Evolutionary conservation across 1,140 invertebrate species (phyloP).

Genomic region (Lepidurus couesii): DNA sequence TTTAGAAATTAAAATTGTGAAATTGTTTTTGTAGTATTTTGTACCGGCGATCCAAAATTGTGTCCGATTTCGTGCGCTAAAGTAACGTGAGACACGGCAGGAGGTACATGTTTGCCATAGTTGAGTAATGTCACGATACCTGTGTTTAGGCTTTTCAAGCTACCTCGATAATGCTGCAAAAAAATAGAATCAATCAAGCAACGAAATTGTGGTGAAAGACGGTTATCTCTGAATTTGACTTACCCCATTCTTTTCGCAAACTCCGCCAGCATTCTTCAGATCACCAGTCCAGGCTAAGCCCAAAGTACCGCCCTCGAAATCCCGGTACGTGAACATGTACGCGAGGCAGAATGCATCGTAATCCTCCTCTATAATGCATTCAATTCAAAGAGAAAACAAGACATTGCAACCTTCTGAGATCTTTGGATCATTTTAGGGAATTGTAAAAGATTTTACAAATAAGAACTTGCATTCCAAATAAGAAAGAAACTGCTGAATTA

Average conservation of each 20-base stretch:
- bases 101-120: slow-evolving; percentile 97
- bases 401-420: too few relatives aligned
- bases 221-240: slow-evolving; percentile 40
- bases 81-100: slow-evolving; percentile 95
- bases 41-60: slow-evolving; percentile 94
- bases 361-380: slow-evolving; percentile 68
- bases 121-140: slow-evolving; percentile 97
- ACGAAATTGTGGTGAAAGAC: not conserved
- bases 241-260: slow-evolving; percentile 89
- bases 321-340: slow-evolving; percentile 98
- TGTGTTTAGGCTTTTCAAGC: slow-evolving; percentile 92
- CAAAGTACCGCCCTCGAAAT: slow-evolving; percentile 97
- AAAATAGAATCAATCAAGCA: slow-evolving; percentile 42
- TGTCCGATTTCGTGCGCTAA: slow-evolving; percentile 99
- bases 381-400: too few relatives aligned
- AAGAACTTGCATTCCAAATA: too few relatives aligned
- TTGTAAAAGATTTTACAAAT: too few relatives aligned
- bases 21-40: not conserved
- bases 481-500: too few relatives aligned
- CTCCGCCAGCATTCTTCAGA: slow-evolving; percentile 87
- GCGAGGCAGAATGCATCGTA: slow-evolving; percentile 97
- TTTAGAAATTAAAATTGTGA: slow-evolving; percentile 26
- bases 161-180: slow-evolving; percentile 84
- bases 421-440: too few relatives aligned
- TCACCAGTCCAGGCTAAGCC: slow-evolving; percentile 96